Base-by-base conservation (phyloP, 2,797 vertebrate genomes). In the Chloroceryle inda region DNA sequence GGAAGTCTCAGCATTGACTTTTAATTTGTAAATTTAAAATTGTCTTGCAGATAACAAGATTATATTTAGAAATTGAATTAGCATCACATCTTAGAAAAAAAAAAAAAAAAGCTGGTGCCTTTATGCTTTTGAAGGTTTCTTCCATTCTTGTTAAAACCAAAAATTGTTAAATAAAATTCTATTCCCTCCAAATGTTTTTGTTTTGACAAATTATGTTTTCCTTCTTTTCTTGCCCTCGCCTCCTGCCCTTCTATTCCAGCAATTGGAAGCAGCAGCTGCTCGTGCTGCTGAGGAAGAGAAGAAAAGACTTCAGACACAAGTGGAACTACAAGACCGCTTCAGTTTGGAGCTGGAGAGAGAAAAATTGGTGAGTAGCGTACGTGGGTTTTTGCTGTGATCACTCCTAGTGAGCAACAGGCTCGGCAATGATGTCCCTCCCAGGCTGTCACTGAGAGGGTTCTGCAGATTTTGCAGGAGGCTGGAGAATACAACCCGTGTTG, bases 241-340 rank as follows among this genome's bases (percentile, higher is more conserved):
- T 17, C 20, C 14, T 2, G 14, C 15, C 26, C 76, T 92, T 74
- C 61, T 82, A 21, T 80, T 71, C 27, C 97, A 99, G 99, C 99
- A 99, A 98, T 97, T 99, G 97, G 98, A 99, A 93, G 99, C 99
- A 84, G 98, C 99, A 5, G 99, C 99, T 5, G 97, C 98, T 59
- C 98, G 98, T 2, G 99, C 99, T 37, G 98, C 98, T 29, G 98
- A 99, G 81, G 99, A 99, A 96, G 99, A 99, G 92, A 97, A 95
- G 83, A 98, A 98, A 78, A 99, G 99, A 21, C 98, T 99, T 74
- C 98, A 99, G 97, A 99, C 99, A 50, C 99, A 99, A 80, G 98
- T 98, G 5, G 99, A 99, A 45, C 98, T 99, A 10, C 99, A 99
- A 96, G 99, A 99, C 92, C 98, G 98, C 50, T 99, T 99, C 98